Conservation (phyloP, 2,888 invertebrate species). For the Opisthograptis luteolata region DNA sequence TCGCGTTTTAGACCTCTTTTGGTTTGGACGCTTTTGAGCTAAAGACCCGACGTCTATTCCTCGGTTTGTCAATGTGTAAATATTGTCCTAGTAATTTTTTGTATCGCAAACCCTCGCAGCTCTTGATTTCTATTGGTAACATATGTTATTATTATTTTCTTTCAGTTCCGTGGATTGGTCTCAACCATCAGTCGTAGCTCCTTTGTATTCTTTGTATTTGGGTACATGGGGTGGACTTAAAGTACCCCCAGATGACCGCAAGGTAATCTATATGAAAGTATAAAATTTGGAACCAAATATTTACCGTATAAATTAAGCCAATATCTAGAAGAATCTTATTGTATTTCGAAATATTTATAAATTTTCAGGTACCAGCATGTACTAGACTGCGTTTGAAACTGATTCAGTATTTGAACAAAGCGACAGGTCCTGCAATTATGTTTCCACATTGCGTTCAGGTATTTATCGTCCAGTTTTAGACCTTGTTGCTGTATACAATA, state of each 20-base stretch:
- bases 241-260: slow-evolving; percentile 87
- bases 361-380: slow-evolving; percentile 87
- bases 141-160: slow-evolving; percentile 8
- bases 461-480: slow-evolving; percentile 17
- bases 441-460: slow-evolving; percentile 93
- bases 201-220: slow-evolving; percentile 91
- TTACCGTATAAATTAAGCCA: too few species aligned
- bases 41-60: too few species aligned
- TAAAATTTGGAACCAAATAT: too few species aligned
- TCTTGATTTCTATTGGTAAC: background rate
- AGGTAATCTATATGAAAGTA: slow-evolving; percentile 69
- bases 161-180: slow-evolving; percentile 91
- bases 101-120: too few species aligned
- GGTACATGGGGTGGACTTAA: slow-evolving; percentile 86
- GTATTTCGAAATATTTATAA: too few species aligned
- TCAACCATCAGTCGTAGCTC: slow-evolving; percentile 86
- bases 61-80: too few species aligned
- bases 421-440: slow-evolving; percentile 88
- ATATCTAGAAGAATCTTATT: too few species aligned
- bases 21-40: too few species aligned
- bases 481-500: background rate
- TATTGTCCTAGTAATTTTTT: too few species aligned
- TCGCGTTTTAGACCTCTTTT: too few species aligned
- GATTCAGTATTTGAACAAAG: slow-evolving; percentile 91
- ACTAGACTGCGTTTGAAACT: slow-evolving; percentile 93